Conservation (phyloP, 2,113 vertebrate species). For the Phrynosoma blainvillii region DNA sequence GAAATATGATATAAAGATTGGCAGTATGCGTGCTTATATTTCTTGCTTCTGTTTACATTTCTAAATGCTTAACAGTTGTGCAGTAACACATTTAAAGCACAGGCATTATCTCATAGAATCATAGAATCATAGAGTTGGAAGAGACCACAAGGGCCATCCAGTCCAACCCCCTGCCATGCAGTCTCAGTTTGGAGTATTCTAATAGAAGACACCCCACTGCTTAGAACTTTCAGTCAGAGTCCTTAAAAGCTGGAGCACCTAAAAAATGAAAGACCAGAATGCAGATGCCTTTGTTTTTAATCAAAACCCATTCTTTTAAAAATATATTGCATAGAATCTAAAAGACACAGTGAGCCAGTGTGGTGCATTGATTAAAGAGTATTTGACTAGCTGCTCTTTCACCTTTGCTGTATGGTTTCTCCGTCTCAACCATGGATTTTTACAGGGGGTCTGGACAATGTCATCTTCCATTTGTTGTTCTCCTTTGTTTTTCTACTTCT, state of each 20-base stretch:
- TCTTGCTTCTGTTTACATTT: slow-evolving; percentile 31
- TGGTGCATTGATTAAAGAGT: neutral
- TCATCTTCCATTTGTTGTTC: too few relatives aligned
- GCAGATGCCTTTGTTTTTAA: slow-evolving; percentile 63
- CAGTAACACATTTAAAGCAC: slow-evolving; percentile 61
- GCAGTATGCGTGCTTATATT: slow-evolving; percentile 37
- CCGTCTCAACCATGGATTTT: too few relatives aligned
- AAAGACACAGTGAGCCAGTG: slow-evolving; percentile 24
- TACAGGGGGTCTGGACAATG: too few relatives aligned
- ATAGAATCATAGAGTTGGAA: too few relatives aligned
- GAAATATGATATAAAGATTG: slow-evolving; percentile 36
- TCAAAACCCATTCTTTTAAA: slow-evolving; percentile 57
- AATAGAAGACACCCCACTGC: slow-evolving; percentile 46
- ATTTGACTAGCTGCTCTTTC: neutral
- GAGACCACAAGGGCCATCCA: too few relatives aligned
- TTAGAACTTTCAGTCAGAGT: slow-evolving; percentile 50
- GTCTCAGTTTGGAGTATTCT: slow-evolving; percentile 33
- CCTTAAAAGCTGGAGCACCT: slow-evolving; percentile 38
- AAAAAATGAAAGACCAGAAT: slow-evolving; percentile 50
- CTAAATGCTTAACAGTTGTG: slow-evolving; percentile 51
- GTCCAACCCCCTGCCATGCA: too few relatives aligned
- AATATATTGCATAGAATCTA: neutral
- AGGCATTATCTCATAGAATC: neutral
- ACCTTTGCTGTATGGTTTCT: too few relatives aligned
- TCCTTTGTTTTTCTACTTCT: too few relatives aligned